Conservation (phyloP, 2,797 vertebrate genomes). For the Artibeus jamaicensis region DNA sequence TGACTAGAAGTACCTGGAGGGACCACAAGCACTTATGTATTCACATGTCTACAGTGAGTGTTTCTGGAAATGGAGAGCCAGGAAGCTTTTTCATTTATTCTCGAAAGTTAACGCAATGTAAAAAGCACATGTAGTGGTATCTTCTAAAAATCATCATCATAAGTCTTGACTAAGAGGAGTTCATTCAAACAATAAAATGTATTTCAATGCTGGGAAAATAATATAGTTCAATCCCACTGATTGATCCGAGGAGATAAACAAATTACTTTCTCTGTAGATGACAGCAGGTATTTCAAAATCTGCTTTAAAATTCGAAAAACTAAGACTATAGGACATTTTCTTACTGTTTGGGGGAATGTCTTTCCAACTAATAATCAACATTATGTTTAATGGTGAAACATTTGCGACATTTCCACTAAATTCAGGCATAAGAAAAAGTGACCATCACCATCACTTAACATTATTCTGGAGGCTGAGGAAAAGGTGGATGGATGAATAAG, state of each 20-base stretch:
- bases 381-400: background rate
- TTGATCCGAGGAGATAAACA: background rate
- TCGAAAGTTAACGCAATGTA: background rate
- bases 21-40: background rate
- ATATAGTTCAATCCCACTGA: background rate
- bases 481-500: background rate
- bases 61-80: background rate
- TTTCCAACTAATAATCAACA: background rate
- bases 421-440: background rate
- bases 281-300: background rate
- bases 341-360: background rate
- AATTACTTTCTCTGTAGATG: background rate
- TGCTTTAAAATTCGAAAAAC: conserved; percentile 11
- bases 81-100: background rate
- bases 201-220: background rate
- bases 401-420: background rate
- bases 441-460: background rate
- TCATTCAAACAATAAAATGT: conserved; percentile 29
- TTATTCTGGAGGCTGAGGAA: background rate
- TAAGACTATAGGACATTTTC: background rate
- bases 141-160: background rate
- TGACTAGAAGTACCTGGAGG: background rate
- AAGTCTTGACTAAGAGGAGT: conserved; percentile 17
- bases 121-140: background rate
- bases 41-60: background rate